Percentiles rank a stretch among this genome's conserved stretches.
Evolutionary conservation across 2,888 invertebrate genomes (phyloP).

Genomic region (Hyppa rectilinea): DNA sequence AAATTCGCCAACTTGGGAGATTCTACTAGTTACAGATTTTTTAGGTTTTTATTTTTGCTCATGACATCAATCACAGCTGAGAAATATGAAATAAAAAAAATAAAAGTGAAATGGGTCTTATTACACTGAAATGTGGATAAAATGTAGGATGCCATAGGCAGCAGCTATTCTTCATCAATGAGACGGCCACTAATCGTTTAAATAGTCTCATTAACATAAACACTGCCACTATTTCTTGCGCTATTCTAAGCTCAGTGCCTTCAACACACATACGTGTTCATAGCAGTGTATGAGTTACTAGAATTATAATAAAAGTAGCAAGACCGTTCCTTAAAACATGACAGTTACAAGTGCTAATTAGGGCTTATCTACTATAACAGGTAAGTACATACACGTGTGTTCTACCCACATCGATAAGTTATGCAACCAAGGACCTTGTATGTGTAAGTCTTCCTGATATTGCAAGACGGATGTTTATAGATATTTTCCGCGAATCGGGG

Average conservation of each 20-base stretch:
- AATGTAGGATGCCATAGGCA: not conserved
- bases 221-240: too few species aligned
- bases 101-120: not conserved
- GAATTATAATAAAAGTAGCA: not conserved
- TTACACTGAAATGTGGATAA: not conserved
- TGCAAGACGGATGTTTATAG: slow-evolving; percentile 21
- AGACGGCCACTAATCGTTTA: not conserved
- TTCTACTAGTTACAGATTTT: not conserved
- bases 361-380: not conserved
- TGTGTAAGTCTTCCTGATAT: slow-evolving; percentile 58
- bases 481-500: slow-evolving; percentile 40
- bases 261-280: too few species aligned
- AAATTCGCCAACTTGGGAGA: not conserved
- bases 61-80: not conserved
- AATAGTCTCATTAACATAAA: not conserved
- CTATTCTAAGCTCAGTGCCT: too few species aligned
- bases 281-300: too few species aligned
- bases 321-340: not conserved
- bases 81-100: not conserved
- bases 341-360: slow-evolving; percentile 28
- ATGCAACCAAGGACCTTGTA: slow-evolving; percentile 51
- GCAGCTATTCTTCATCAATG: not conserved
- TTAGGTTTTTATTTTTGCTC: not conserved
- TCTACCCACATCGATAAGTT: slow-evolving; percentile 14
- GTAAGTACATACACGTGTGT: slow-evolving; percentile 35